Conservation (phyloP, 2,797 vertebrate species). For the Scarus forsteni region DNA sequence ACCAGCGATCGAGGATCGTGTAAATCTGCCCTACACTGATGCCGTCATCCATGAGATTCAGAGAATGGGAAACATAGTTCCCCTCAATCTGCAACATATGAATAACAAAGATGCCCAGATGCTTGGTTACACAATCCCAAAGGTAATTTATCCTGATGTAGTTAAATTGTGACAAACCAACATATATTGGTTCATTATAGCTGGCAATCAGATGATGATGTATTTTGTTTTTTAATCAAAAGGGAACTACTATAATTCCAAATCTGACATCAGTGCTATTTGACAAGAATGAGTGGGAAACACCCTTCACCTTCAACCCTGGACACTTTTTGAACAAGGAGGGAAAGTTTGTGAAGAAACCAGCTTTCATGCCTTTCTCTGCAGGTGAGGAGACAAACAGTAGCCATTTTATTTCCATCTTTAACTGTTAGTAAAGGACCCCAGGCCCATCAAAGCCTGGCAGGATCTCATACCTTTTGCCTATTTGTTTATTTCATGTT, state of each 20-base stretch:
- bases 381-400: constrained; percentile 65
- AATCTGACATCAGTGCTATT: constrained; percentile 82
- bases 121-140: constrained; percentile 50
- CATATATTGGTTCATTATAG: neutral
- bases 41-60: constrained; percentile 72
- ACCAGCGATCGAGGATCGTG: constrained; percentile 49
- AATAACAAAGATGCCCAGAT: constrained; percentile 48
- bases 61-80: constrained; percentile 58
- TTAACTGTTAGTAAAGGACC: too few species aligned
- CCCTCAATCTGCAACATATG: constrained; percentile 47
- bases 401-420: rapidly evolving
- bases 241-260: constrained; percentile 74
- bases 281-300: constrained; percentile 86
- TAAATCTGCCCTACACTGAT: constrained; percentile 60
- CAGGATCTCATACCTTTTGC: too few species aligned
- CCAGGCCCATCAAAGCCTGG: too few species aligned
- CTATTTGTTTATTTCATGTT: neutral
- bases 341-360: constrained; percentile 84
- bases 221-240: neutral
- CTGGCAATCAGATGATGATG: too few species aligned
- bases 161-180: neutral
- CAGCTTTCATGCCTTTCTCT: constrained; percentile 88
- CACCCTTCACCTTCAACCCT: constrained; percentile 84
- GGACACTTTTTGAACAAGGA: constrained; percentile 86
- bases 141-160: constrained; percentile 21